These are phyloP conservation scores for Tuberolachnus salignus DNA, from an alignment of 2,888 invertebrate species.

Conservation along the genomic window DNA sequence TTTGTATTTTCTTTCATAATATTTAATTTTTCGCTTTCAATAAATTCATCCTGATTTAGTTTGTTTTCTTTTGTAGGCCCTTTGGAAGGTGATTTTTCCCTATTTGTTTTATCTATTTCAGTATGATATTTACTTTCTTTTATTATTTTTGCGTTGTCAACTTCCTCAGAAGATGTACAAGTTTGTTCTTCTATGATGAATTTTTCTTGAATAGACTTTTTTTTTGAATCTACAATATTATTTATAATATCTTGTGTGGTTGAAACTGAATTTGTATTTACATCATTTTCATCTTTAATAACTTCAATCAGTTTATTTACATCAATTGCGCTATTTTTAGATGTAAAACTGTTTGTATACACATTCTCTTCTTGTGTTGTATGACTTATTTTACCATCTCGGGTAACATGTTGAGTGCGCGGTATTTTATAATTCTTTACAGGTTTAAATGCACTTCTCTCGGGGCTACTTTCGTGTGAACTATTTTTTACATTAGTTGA, in stretches of 20 bases:
- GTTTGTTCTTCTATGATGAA: constrained; percentile 37
- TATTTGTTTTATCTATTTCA: not conserved
- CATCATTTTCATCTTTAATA: not conserved
- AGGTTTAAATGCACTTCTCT: constrained; percentile 60
- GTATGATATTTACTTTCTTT: not conserved
- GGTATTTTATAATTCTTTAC: constrained; percentile 58
- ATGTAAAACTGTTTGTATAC: not conserved
- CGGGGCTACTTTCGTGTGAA: constrained; percentile 60
- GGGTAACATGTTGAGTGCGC: not conserved
- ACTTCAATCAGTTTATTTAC: not conserved
- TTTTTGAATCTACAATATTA: constrained; percentile 6
- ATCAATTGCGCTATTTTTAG: constrained; percentile 9
- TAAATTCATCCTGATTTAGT: constrained; percentile 26
- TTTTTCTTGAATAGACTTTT: constrained; percentile 25
- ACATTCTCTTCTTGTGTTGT: constrained; percentile 7
- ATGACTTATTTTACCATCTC: not conserved
- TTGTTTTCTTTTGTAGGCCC: not conserved
- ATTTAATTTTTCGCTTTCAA: constrained; percentile 38
- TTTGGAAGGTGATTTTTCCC: constrained; percentile 15
- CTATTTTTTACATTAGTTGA: constrained; percentile 19
- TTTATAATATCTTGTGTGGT: not conserved
- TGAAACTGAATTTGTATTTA: not conserved
- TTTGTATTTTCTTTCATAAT: not conserved
- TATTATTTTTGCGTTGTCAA: not conserved
- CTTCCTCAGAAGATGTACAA: not conserved